phyloP scores from a whole-genome alignment of 2,113 vertebrate genomes.

The Rutilus rutilus region DNA sequence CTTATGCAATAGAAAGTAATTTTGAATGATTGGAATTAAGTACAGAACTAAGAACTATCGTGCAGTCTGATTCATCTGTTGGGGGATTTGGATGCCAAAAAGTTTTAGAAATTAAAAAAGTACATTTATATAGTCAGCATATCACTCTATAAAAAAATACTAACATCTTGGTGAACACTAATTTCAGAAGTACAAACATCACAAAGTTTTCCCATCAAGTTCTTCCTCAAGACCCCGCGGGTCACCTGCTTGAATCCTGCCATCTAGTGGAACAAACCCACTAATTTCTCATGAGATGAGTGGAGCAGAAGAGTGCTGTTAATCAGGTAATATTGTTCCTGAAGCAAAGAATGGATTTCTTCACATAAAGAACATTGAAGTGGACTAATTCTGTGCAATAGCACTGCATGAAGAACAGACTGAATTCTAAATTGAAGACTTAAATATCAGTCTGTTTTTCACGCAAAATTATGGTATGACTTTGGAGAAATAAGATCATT shows the following conservation, averaged over 20 bases:
- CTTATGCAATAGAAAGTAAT: too few species aligned
- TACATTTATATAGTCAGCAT: neutral
- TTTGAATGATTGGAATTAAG: too few species aligned
- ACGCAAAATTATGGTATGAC: neutral
- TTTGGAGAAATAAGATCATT: neutral
- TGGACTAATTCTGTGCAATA: neutral
- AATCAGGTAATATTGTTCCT: conserved; percentile 24
- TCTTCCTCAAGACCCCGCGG: neutral
- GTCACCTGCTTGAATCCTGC: conserved; percentile 8
- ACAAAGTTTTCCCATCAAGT: neutral
- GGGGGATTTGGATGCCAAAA: neutral
- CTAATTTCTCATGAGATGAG: neutral
- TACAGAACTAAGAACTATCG: too few species aligned
- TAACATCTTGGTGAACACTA: neutral
- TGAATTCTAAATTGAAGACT: neutral
- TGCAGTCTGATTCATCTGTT: too few species aligned
- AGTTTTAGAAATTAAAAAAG: neutral
- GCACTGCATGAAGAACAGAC: neutral
- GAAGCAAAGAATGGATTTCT: neutral
- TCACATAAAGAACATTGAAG: neutral
- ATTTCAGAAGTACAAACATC: neutral
- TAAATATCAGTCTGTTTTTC: neutral
- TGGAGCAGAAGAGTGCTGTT: neutral
- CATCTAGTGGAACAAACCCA: conserved; percentile 49
- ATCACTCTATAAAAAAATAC: neutral